phyloP scores from a whole-genome alignment of 23 tunicate species.

The Styela plicata region DNA sequence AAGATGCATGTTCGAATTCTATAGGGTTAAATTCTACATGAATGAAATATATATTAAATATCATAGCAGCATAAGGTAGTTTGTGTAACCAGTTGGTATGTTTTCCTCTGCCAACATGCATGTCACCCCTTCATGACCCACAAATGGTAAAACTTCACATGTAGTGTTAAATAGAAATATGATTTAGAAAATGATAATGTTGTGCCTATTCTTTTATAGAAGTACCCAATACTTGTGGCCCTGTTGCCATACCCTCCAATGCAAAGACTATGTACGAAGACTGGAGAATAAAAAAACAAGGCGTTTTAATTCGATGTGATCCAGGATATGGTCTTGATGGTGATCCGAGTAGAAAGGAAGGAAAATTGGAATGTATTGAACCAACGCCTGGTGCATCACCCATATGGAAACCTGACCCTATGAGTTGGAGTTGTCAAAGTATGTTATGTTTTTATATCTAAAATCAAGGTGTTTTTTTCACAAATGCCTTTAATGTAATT shows the following conservation, averaged over 20 bases:
- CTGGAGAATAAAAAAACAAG: conserved; percentile 51
- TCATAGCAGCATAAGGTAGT: too few species aligned
- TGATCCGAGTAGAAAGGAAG: conserved; percentile 8
- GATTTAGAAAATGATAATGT: too few species aligned
- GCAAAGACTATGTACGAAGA: conserved; percentile 34
- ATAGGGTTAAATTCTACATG: too few species aligned
- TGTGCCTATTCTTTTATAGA: conserved; percentile 17
- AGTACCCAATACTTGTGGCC: conserved; percentile 24
- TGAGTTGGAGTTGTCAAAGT: conserved; percentile 37
- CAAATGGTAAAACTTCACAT: too few species aligned
- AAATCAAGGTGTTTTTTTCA: too few species aligned
- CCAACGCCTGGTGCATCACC: conserved; percentile 17
- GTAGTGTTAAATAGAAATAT: too few species aligned
- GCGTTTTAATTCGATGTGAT: conserved; percentile 34
- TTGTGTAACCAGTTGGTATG: too few species aligned
- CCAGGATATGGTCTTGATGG: conserved; percentile 46
- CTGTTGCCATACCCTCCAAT: conserved; percentile 31
- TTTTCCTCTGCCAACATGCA: too few species aligned
- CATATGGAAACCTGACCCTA: conserved; percentile 37
- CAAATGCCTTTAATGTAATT: too few species aligned
- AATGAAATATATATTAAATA: too few species aligned
- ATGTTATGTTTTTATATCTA: background rate
- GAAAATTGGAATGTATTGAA: conserved; percentile 27
- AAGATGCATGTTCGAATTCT: too few species aligned
- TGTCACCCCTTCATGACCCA: too few species aligned